phyloP scores from a whole-genome alignment of 1,140 invertebrate genomes.

The Acromyrmex charruanus region DNA sequence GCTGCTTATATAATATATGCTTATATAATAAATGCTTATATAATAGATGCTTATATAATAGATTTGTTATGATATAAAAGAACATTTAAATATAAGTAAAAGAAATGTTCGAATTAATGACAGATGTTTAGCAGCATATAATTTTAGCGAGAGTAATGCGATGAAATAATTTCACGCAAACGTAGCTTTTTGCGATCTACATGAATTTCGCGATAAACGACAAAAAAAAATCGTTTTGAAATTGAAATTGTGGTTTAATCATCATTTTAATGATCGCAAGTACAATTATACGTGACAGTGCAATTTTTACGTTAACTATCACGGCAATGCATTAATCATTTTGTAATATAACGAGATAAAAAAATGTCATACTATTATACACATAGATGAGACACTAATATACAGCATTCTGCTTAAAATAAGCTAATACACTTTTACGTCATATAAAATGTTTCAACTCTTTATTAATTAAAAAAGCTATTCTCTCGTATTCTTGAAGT shows the following conservation, averaged over 20 bases:
- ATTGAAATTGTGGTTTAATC: conserved; percentile 32
- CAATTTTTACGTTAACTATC: conserved; percentile 14
- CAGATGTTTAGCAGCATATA: neutral
- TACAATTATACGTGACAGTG: neutral
- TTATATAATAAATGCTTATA: too few relatives aligned
- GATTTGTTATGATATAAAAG: neutral
- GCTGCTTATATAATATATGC: too few relatives aligned
- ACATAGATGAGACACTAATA: neutral
- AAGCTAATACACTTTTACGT: neutral
- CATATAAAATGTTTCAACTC: neutral
- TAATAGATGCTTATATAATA: too few relatives aligned
- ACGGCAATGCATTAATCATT: conserved; percentile 12
- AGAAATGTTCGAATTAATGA: conserved; percentile 13
- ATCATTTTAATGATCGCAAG: conserved; percentile 20
- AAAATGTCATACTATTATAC: too few relatives aligned
- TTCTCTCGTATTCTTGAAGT: neutral
- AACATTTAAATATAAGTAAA: neutral
- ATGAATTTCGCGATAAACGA: conserved; percentile 1
- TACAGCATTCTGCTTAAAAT: neutral
- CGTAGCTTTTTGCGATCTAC: neutral
- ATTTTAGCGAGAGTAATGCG: neutral
- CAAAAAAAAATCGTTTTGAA: conserved; percentile 27
- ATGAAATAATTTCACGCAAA: neutral
- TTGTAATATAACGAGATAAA: neutral
- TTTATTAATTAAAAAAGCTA: conserved; percentile 10